Percentiles rank a stretch among this genome's conserved stretches.
phyloP scores from a whole-genome alignment of 1,140 invertebrate genomes.

The Berghia stephanieae region DNA sequence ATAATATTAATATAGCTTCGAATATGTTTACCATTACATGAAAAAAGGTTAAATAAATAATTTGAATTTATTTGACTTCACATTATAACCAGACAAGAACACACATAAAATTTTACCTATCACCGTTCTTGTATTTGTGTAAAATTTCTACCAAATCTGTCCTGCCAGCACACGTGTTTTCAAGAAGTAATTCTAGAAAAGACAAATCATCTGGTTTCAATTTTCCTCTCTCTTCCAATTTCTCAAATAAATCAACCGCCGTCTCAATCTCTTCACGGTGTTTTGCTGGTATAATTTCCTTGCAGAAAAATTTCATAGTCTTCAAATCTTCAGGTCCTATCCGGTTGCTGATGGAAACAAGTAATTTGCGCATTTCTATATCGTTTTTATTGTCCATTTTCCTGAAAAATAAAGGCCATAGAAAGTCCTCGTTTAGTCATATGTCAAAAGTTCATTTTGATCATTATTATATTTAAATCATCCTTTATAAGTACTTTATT shows the following conservation, averaged over 20 bases:
- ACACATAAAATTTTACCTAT: too few species aligned
- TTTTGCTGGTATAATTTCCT: background rate
- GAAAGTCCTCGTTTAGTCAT: too few species aligned
- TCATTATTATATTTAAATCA: too few species aligned
- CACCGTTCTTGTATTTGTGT: background rate
- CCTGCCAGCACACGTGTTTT: background rate
- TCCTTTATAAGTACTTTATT: too few species aligned
- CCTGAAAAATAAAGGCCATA: too few species aligned
- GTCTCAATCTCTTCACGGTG: background rate
- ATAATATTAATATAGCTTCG: too few species aligned
- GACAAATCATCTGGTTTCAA: background rate
- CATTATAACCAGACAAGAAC: too few species aligned
- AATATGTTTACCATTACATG: too few species aligned
- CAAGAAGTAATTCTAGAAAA: background rate
- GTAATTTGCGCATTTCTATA: background rate
- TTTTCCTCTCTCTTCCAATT: slow-evolving; percentile 15
- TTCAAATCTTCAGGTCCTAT: background rate
- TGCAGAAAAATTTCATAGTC: background rate
- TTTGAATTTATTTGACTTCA: too few species aligned
- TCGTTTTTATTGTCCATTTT: too few species aligned
- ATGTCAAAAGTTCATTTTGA: too few species aligned
- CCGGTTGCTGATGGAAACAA: background rate
- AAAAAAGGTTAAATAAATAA: too few species aligned
- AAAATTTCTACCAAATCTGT: background rate
- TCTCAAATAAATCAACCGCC: background rate